These are phyloP conservation scores for Holocentrus rufus DNA, from an alignment of 2,797 vertebrate genomes.

Conservation along the genomic window DNA sequence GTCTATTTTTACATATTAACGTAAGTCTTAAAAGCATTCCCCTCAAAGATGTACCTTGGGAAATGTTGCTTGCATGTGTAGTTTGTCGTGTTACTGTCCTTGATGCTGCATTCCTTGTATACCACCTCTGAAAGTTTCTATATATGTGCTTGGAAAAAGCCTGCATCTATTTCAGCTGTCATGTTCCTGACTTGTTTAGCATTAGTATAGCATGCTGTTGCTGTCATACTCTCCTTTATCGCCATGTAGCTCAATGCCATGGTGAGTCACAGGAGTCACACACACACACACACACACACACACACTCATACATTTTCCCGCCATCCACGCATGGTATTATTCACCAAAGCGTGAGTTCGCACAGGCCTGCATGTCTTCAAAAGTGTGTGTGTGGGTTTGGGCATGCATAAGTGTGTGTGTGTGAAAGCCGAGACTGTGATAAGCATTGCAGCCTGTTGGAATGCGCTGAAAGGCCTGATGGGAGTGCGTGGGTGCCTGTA, in stretches of 20 bases:
- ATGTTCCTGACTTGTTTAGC: constrained; percentile 15
- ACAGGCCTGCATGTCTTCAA: constrained; percentile 30
- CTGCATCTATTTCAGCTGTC: constrained; percentile 29
- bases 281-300: constrained; percentile 17
- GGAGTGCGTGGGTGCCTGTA: constrained; percentile 72
- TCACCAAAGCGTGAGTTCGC: constrained; percentile 44
- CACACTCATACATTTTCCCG: constrained; percentile 32
- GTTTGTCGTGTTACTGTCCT: not conserved
- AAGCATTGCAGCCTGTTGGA: constrained; percentile 65
- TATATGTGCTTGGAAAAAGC: not conserved
- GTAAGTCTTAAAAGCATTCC: not conserved
- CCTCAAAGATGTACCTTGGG: not conserved
- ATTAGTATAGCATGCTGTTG: not conserved
- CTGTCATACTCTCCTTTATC: constrained; percentile 42
- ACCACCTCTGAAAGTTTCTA: not conserved
- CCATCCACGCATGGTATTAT: constrained; percentile 47
- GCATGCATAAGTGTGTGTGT: constrained; percentile 12
- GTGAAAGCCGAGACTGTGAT: constrained; percentile 43
- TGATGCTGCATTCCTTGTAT: not conserved
- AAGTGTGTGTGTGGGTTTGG: constrained; percentile 20
- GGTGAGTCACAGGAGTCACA: constrained; percentile 24
- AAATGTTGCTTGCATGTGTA: not conserved
- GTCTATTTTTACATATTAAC: not conserved
- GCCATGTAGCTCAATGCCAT: constrained; percentile 16
- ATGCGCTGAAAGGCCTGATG: constrained; percentile 69